Conservation (phyloP, 2,113 vertebrate species). For the Caloenas nicobarica region DNA sequence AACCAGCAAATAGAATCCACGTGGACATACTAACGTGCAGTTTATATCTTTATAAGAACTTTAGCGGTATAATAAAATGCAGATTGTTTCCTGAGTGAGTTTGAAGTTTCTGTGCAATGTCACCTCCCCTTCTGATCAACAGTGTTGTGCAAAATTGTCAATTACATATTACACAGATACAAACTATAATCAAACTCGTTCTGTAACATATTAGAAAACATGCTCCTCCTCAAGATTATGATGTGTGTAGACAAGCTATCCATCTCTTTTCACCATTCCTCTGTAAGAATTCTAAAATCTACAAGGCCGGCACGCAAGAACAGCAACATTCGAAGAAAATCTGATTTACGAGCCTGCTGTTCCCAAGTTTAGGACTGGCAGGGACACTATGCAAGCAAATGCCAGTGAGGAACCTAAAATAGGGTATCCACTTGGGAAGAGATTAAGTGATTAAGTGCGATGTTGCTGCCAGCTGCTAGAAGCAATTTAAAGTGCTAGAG, state of each 20-base stretch:
- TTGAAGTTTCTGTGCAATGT: not conserved
- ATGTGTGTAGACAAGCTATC: rapidly evolving
- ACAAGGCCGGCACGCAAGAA: not conserved
- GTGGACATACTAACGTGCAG: not conserved
- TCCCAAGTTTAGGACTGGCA: conserved; percentile 21
- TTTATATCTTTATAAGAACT: not conserved
- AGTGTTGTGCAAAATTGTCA: not conserved
- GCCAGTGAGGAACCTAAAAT: conserved; percentile 51
- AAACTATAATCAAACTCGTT: not conserved
- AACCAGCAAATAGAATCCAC: not conserved
- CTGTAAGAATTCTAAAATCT: not conserved
- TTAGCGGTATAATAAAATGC: not conserved
- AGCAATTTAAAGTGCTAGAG: not conserved
- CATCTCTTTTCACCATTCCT: not conserved
- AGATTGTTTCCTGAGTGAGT: not conserved
- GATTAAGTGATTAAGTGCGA: conserved; percentile 51
- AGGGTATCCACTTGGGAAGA: conserved; percentile 54
- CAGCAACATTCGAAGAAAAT: not conserved
- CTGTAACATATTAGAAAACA: not conserved
- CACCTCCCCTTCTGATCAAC: not conserved
- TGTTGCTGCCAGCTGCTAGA: conserved; percentile 43
- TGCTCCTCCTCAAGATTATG: not conserved
- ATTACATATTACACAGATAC: not conserved
- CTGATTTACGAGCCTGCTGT: conserved; percentile 14
- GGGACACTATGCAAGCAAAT: conserved; percentile 55